Evolutionary conservation across 1,140 invertebrate species (phyloP).

Genomic region (Maconellicoccus hirsutus): DNA sequence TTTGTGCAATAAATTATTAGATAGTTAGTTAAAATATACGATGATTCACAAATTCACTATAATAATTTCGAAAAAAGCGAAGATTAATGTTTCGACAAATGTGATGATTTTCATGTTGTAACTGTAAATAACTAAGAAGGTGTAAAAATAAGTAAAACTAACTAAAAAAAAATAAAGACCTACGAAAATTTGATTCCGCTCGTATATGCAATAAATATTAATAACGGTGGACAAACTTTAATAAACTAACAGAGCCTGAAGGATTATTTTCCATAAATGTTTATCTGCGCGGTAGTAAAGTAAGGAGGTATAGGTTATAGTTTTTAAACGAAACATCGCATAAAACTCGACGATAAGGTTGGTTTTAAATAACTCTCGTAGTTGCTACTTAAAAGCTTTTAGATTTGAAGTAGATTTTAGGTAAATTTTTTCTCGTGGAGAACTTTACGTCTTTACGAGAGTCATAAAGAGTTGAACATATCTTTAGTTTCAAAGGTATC

Average conservation of each 20-base stretch:
- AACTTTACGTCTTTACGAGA: too few relatives aligned
- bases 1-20: too few relatives aligned
- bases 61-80: too few relatives aligned
- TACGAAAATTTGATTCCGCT: background rate
- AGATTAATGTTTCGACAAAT: too few relatives aligned
- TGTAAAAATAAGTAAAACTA: too few relatives aligned
- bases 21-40: too few relatives aligned
- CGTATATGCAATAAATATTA: background rate
- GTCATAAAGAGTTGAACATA: background rate
- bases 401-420: background rate
- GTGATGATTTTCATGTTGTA: too few relatives aligned
- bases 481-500: background rate
- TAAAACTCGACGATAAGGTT: background rate
- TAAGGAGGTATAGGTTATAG: background rate
- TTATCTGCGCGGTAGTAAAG: background rate
- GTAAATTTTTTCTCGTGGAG: background rate
- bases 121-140: too few relatives aligned
- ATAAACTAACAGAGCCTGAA: background rate
- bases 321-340: background rate
- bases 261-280: background rate
- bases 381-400: background rate
- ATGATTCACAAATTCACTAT: too few relatives aligned
- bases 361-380: background rate
- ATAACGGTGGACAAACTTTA: background rate
- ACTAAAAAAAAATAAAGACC: background rate